Conservation (phyloP, 2,113 vertebrate species). For the Suricata suricatta region DNA sequence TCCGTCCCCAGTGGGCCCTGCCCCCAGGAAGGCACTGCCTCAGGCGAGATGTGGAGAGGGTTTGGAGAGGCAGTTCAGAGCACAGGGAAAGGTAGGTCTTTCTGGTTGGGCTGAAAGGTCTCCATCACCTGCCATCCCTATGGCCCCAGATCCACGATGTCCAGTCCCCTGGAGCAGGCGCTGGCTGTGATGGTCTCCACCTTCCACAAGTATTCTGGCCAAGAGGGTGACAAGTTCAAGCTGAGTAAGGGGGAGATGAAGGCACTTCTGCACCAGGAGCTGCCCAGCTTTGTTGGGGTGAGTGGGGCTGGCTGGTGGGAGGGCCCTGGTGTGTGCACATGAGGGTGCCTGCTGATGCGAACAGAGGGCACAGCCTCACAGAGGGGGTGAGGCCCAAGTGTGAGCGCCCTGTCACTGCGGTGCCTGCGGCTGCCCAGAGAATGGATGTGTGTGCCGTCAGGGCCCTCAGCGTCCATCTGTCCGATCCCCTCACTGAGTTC, state of each 20-base stretch:
- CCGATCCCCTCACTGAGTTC: neutral
- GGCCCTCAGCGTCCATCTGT: neutral
- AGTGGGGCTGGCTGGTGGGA: rapidly evolving
- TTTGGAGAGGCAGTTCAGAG: neutral
- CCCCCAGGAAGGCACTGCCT: neutral
- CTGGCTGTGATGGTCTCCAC: constrained; percentile 69
- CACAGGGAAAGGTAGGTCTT: neutral
- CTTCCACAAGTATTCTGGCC: constrained; percentile 88
- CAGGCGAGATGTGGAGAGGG: neutral
- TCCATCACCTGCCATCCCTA: neutral
- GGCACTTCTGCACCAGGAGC: constrained; percentile 85
- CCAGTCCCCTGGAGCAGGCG: constrained; percentile 74
- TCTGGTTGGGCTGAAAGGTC: neutral
- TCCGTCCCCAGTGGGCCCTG: neutral
- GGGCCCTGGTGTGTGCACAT: neutral
- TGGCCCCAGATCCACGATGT: constrained; percentile 62
- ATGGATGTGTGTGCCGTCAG: neutral
- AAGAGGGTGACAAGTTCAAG: constrained; percentile 82
- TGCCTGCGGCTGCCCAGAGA: neutral
- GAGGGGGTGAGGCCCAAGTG: neutral
- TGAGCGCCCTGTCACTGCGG: neutral
- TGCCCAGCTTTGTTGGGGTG: constrained; percentile 87
- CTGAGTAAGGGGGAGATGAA: constrained; percentile 89
- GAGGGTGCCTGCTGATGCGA: neutral
- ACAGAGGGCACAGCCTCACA: neutral